Percentiles rank a stretch among this genome's conserved stretches.
Conservation (phyloP, 2,888 invertebrate species). For the Sussaba pulchella region DNA sequence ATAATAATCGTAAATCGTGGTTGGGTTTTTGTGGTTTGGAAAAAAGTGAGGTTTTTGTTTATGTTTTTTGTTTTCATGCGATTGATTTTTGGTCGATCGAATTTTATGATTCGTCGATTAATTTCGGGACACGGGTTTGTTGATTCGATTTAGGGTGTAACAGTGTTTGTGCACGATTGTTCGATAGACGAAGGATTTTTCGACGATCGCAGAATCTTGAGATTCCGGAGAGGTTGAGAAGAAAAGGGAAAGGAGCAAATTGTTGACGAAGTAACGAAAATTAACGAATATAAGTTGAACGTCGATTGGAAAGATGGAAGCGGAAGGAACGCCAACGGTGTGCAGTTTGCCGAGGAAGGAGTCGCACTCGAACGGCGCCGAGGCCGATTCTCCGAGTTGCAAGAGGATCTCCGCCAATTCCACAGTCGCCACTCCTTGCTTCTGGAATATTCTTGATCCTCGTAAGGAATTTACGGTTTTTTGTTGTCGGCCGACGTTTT, state of each 20-base stretch:
- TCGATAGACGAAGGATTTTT: too few species aligned
- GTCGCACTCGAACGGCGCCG: slow-evolving; percentile 60
- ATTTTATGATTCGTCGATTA: too few species aligned
- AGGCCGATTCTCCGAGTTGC: slow-evolving; percentile 61
- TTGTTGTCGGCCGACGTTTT: background rate
- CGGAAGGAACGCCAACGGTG: slow-evolving; percentile 57
- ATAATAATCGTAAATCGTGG: too few species aligned
- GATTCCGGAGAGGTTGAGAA: too few species aligned
- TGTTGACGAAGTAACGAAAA: background rate
- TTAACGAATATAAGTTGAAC: slow-evolving; percentile 1
- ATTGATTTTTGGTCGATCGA: too few species aligned
- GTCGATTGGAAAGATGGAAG: slow-evolving; percentile 57
- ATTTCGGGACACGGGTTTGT: too few species aligned
- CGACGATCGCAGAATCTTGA: too few species aligned
- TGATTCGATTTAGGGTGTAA: slow-evolving; percentile 3
- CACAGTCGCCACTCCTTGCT: slow-evolving; percentile 81
- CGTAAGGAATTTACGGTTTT: slow-evolving; percentile 82
- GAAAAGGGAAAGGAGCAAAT: too few species aligned
- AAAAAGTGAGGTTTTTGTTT: too few species aligned
- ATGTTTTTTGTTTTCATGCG: too few species aligned
- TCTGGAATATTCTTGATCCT: slow-evolving; percentile 85
- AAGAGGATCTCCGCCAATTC: slow-evolving; percentile 72
- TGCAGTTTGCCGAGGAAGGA: slow-evolving; percentile 68
- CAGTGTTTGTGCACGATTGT: slow-evolving; percentile 7
- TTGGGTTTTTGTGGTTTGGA: too few species aligned